Evolutionary conservation across 1,140 invertebrate genomes (phyloP).

Genomic region (Cotesia typhae): DNA sequence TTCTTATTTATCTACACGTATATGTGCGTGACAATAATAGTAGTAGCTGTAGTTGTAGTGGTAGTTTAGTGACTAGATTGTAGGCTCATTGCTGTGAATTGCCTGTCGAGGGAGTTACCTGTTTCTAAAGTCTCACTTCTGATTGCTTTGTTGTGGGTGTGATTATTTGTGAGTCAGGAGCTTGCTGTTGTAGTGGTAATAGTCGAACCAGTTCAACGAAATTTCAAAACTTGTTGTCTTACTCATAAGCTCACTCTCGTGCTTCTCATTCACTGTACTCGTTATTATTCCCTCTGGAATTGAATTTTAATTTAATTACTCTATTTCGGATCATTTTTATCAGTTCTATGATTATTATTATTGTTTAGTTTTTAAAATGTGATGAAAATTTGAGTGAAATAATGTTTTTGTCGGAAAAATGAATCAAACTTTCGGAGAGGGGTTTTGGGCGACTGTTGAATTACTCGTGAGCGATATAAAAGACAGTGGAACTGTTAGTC

Average conservation of each 20-base stretch:
- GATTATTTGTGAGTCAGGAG: conserved; percentile 24
- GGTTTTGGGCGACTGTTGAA: conserved; percentile 50
- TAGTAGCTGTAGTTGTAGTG: not conserved
- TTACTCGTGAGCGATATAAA: conserved; percentile 42
- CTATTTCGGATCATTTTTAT: too few relatives aligned
- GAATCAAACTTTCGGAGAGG: conserved; percentile 35
- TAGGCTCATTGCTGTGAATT: conserved; percentile 36
- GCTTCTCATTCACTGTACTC: too few relatives aligned
- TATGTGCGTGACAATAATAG: not conserved
- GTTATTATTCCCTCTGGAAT: not conserved
- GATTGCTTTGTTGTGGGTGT: conserved; percentile 31
- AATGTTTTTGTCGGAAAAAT: not conserved
- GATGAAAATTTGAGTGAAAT: too few relatives aligned
- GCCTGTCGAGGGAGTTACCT: conserved; percentile 44
- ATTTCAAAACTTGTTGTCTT: too few relatives aligned
- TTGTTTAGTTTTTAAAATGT: too few relatives aligned
- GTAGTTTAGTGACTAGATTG: too few relatives aligned
- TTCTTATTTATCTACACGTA: too few relatives aligned
- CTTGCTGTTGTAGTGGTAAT: not conserved
- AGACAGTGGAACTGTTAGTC: conserved; percentile 26
- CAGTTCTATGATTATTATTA: too few relatives aligned
- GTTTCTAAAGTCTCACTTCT: conserved; percentile 37
- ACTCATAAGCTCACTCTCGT: not conserved
- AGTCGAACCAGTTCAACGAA: too few relatives aligned
- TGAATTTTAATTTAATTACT: too few relatives aligned